Evolutionary conservation across 1,140 invertebrate species (phyloP), one percentile per base, ranked within the genome.

Genomic region (Homalodisca vitripennis): DNA sequence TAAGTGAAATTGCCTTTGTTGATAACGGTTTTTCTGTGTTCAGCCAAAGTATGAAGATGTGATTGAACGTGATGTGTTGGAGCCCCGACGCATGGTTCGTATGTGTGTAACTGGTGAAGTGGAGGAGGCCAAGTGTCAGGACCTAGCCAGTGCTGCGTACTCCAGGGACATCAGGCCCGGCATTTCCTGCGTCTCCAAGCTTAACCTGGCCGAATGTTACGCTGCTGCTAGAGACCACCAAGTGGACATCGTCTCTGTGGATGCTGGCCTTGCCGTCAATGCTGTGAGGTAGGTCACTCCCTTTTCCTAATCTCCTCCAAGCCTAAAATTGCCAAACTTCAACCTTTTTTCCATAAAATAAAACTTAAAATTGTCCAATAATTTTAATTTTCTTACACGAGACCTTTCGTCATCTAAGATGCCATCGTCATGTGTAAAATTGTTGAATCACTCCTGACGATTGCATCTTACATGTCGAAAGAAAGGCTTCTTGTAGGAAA

Each of bases 41-140:
- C 70, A 81, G 87, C 88, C 1, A 90, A n/a, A 92, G 77, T 93
- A 92, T 74, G 84, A 86, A 48, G 87, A 90, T 73, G 89, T 92
- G n/a, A 90, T 93, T 70, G 90, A 91, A 72, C 84, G 90, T 51
- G 85, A 87, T 31, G 64, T 71, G 85, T 84, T 51, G 88, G 88
- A 32, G 80, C 84, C 3, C 82, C 84, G 0, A 81, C 84, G 70
- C 71, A 75, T 78, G 26, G 79, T 84, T 13, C 83, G 87, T 22
- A 78, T 91, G 69, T 93, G 91, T 74, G 86, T 90, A 10, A 86
- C 84, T 22, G 82, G 80, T 0, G 79, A 84, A 30, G 79, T 83
- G 0, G 88, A 87, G 51, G 73, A 85, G 6, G 79, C 83, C 24
- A 93, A 93, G 76, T 93, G 92, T 71, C 77, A 82, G 1, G 82